Base-by-base conservation (phyloP, 2,888 invertebrate species). In the Pachycephus smyrnensis region DNA sequence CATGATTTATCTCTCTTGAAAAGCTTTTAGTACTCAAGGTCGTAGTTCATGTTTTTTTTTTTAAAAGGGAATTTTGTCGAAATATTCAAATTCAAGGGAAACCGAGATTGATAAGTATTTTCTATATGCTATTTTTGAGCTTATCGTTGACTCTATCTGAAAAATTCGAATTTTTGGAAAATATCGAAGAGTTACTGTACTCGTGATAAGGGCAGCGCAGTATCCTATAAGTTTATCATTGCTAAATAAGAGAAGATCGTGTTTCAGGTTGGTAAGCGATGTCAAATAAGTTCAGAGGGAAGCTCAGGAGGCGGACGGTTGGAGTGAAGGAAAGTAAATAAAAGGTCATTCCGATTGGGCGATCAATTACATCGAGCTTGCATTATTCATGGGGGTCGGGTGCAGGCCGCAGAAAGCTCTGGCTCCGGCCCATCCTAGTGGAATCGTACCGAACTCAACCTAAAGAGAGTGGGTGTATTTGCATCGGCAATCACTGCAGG, bases 261-360 rank as follows among this genome's bases (percentile, higher is more conserved):
- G 73, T 71, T 55, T 32, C 23, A 30, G 6, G 32, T 84, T 87
- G 86, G 88, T 89, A 88, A 89, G 88, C 87, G 89, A 89, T 89
- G 89, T 90, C 89, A 89, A 89, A 90, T 90, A 89, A 89, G 89
- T 90, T 89, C 87, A 84, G 81, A 85, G 85, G 82, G 84, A 86
- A 73, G 55, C 76, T 40, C 69, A 76, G 76, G 71, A 73, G 68
- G 75, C 85, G 87, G 84, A 84, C 87, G 85, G 84, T 84, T 86
- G 82, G 85, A 90, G 87, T 84, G 88, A 88, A 89, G 89, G 88
- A 90, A 90, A 90, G 90, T 91, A 91, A 91, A 91, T 91, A 91
- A 90, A 91, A 90, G 90, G 91, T 90, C 89, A 90, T 91, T 91
- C 91, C 91, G 88, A 91, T 91, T 90, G 91, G 91, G 87, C 89